Evolutionary conservation across 2,113 vertebrate genomes (phyloP).

Genomic region (Aldabrachelys gigantea): DNA sequence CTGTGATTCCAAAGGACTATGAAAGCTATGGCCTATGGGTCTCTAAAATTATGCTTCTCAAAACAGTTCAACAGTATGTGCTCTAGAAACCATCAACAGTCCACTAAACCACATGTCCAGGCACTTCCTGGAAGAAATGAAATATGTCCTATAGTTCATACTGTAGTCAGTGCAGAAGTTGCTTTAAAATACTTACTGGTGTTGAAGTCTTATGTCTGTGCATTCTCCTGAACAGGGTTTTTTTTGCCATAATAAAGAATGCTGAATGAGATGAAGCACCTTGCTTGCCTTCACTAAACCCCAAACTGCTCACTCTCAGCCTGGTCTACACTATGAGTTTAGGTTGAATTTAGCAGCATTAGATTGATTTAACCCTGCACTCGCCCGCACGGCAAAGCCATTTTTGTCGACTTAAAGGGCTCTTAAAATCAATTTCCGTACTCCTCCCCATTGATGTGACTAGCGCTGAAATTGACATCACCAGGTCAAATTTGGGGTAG

Average conservation of each 20-base stretch:
- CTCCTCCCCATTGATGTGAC: too few species aligned
- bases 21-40: not conserved
- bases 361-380: too few species aligned
- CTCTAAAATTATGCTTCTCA: not conserved
- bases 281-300: not conserved
- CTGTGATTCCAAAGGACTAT: not conserved
- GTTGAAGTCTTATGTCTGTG: not conserved
- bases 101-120: not conserved
- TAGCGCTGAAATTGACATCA: too few species aligned
- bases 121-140: not conserved
- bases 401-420: too few species aligned
- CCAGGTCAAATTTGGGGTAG: too few species aligned
- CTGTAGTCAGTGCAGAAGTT: not conserved
- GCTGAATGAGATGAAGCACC: not conserved
- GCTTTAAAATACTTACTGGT: not conserved
- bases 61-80: not conserved
- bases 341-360: too few species aligned
- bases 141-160: not conserved
- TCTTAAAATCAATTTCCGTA: too few species aligned
- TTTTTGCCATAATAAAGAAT: rapidly evolving
- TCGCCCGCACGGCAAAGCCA: too few species aligned
- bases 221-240: not conserved
- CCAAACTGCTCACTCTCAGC: too few species aligned
- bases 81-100: not conserved
- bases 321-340: too few species aligned